phyloP scores from a whole-genome alignment of 1,140 invertebrate genomes.

The Drosophila novamexicana region DNA sequence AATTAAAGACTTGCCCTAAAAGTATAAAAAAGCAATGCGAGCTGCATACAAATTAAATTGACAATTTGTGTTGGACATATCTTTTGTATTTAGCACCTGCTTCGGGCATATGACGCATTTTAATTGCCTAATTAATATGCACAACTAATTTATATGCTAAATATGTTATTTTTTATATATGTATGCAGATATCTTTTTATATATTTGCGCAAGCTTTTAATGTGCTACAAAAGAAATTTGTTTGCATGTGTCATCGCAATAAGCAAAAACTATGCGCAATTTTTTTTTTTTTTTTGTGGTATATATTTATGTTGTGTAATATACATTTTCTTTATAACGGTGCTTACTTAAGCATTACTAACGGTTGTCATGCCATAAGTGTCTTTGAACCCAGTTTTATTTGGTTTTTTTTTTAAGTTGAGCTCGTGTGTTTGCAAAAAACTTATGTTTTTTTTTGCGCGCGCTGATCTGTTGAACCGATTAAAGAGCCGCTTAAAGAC shows the following conservation, averaged over 20 bases:
- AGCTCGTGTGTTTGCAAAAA: conserved; percentile 14
- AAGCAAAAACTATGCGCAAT: conserved; percentile 23
- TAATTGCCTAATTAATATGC: conserved; percentile 74
- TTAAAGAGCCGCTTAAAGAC: conserved; percentile 10
- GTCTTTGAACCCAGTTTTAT: conserved; percentile 56
- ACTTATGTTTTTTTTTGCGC: conserved; percentile 5
- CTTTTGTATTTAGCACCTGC: conserved; percentile 10
- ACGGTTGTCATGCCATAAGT: conserved; percentile 49
- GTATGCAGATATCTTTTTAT: conserved; percentile 30
- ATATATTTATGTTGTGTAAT: conserved; percentile 10
- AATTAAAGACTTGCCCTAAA: background rate
- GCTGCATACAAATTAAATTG: conserved; percentile 20
- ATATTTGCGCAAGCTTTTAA: conserved; percentile 1
- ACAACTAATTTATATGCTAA: conserved; percentile 73
- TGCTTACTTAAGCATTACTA: conserved; percentile 40
- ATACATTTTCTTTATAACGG: conserved; percentile 40
- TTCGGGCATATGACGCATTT: conserved; percentile 13
- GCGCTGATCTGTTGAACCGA: conserved; percentile 51
- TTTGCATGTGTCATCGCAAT: conserved; percentile 51
- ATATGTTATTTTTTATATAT: conserved; percentile 37
- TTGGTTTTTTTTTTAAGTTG: conserved; percentile 4
- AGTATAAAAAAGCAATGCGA: conserved; percentile 2
- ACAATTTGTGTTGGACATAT: conserved; percentile 20
- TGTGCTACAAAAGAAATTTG: conserved; percentile 32
- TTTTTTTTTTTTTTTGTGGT: conserved; percentile 2